These are phyloP conservation scores for Bhutanitis thaidina DNA, from an alignment of 2,888 invertebrate species.

Conservation along the genomic window DNA sequence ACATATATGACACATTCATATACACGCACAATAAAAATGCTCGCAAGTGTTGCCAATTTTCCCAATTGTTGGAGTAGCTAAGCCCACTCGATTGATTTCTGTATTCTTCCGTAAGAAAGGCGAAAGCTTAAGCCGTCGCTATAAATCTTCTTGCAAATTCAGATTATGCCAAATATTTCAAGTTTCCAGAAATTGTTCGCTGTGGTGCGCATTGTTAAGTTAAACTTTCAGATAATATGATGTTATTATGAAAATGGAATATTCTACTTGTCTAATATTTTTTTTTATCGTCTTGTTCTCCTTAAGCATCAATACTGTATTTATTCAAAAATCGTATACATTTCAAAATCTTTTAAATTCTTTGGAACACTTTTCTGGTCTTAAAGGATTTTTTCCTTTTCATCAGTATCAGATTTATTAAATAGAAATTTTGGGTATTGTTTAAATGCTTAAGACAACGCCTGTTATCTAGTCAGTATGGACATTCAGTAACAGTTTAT, in stretches of 20 bases:
- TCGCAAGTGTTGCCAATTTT: slow-evolving; percentile 11
- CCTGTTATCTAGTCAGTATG: too few species aligned
- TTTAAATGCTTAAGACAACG: too few species aligned
- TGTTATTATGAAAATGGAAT: not conserved
- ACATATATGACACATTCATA: too few species aligned
- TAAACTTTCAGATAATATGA: not conserved
- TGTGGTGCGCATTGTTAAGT: slow-evolving; percentile 3
- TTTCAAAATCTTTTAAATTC: too few species aligned
- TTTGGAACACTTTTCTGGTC: too few species aligned
- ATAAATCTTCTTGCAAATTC: slow-evolving; percentile 15
- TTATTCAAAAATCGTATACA: too few species aligned
- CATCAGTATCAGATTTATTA: too few species aligned
- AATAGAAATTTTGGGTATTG: too few species aligned
- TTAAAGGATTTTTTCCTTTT: too few species aligned
- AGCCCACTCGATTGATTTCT: slow-evolving; percentile 16
- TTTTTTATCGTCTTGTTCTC: too few species aligned
- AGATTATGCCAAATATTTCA: slow-evolving; percentile 16
- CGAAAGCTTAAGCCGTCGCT: slow-evolving; percentile 5
- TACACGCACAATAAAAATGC: not conserved
- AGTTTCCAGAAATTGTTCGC: slow-evolving; percentile 9
- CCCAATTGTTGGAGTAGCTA: not conserved
- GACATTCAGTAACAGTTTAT: too few species aligned
- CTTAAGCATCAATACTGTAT: too few species aligned
- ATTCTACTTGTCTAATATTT: not conserved
- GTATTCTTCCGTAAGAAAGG: slow-evolving; percentile 7